Base-by-base conservation (phyloP, 1,140 invertebrate species). In the Rhopalosiphum maidis region DNA sequence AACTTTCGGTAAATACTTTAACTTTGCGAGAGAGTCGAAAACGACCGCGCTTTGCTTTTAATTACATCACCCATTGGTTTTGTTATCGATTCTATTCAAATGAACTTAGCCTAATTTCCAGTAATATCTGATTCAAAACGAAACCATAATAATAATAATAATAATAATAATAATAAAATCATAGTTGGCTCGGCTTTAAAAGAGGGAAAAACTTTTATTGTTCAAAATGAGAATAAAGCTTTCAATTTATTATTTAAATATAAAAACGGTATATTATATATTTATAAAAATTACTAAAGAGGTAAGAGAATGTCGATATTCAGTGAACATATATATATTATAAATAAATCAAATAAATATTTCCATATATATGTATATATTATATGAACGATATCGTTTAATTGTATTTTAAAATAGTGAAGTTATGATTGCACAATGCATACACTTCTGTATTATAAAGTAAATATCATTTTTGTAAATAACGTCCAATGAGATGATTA, bases 1-100 rank as follows among this genome's bases (percentile, higher is more conserved):
- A 89, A 89, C 88, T 89, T 89, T 55, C 51, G 46, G 43, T 48
- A 88, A 88, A 88, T 88, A 88, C 86, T 88, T 88, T 88, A 48
- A 48, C 86, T 88, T 88, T 55, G n/a, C 15, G 88, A 55, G n/a
- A 55, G n/a, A 55, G 25, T 37, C 51, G 37, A 25, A 89, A 89
- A 55, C 35, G 15, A 55, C 48, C 35, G 3, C 35, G 51, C 35
- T 55, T 89, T 55, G 35, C 35, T 89, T 89, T 55, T 55, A 89
- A 89, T 89, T 54, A 89, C 88, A 55, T 37, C 35, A 22, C 3
- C 51, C 48, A 55, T 55, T 89, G 48, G 88, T 89, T 55, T 89
- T 89, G 51, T 89, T 37, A 37, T 89, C 35, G 48, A 89, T 89
- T 55, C 35, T 54, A 37, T 89, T 89, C 35, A 89, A 89, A 89